These are phyloP conservation scores for Trididemnum clinides DNA, from an alignment of 23 tunicate species.

Conservation along the genomic window DNA sequence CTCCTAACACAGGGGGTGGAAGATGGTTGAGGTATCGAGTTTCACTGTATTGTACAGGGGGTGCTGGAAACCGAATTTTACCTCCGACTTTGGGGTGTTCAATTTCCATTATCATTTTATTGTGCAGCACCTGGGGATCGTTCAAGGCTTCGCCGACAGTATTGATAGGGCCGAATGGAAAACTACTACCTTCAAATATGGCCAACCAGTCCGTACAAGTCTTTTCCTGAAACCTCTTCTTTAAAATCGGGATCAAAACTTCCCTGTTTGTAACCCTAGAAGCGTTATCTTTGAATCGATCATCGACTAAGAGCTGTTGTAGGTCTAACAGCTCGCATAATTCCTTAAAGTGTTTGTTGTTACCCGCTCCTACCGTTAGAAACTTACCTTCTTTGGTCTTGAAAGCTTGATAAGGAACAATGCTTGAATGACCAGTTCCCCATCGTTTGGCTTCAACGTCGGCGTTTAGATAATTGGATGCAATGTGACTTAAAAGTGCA, in stretches of 20 bases:
- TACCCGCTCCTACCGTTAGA: slow-evolving; percentile 94
- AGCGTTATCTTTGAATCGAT: slow-evolving; percentile 44
- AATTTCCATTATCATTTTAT: slow-evolving; percentile 48
- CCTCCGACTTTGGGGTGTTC: slow-evolving; percentile 48
- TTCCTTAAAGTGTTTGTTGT: slow-evolving; percentile 70
- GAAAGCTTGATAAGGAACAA: slow-evolving; percentile 98
- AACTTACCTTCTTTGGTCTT: slow-evolving; percentile 82
- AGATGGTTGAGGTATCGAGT: background rate
- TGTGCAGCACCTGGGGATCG: slow-evolving; percentile 81
- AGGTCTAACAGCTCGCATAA: slow-evolving; percentile 63
- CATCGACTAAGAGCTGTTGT: slow-evolving; percentile 28
- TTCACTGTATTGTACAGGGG: slow-evolving; percentile 73
- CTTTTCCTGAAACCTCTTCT: slow-evolving; percentile 53
- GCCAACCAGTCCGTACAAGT: slow-evolving; percentile 65
- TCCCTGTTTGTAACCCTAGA: slow-evolving; percentile 71
- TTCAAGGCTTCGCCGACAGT: slow-evolving; percentile 74
- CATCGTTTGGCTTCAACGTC: slow-evolving; percentile 79
- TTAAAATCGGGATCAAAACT: slow-evolving; percentile 48
- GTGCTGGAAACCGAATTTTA: slow-evolving; percentile 64
- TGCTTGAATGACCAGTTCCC: slow-evolving; percentile 95
- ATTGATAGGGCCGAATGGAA: slow-evolving; percentile 94
- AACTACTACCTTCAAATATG: slow-evolving; percentile 54
- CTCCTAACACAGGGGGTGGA: slow-evolving; percentile 70
- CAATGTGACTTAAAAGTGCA: slow-evolving; percentile 76
- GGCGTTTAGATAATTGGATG: slow-evolving; percentile 74